Base-by-base conservation (phyloP, 2,888 invertebrate genomes). In the Scelioninae gen. 1 region DNA sequence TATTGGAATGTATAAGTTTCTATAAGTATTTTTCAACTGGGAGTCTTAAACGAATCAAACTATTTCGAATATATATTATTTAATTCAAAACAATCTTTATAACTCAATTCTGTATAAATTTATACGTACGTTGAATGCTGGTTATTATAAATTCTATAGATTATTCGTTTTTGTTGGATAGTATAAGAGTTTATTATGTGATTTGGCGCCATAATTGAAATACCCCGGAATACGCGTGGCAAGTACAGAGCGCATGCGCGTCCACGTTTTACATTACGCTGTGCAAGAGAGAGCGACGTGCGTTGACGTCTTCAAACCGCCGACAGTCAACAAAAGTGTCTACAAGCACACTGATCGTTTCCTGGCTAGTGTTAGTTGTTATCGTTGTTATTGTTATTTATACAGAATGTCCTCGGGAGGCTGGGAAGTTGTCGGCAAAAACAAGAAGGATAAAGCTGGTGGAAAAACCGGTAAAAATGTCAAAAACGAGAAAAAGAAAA, bases 401-500 rank as follows among this genome's bases (percentile, higher is more conserved):
- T 40, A 38, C 78, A 85, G 45, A 78, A 92, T 92, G 92, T 91
- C 91, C 47, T 86, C 91, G 45, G 91, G 92, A 63, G 91, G 89
- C 47, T 92, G 92, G 92, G 92, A 92, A 90, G 88, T 92, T 51
- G 92, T 92, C 58, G 91, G 91, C 58, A 96, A 95, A 90, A 94
- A 93, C 86, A 96, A 95, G 90, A 95, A 94, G 83, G 93, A 93
- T 47, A 95, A 93, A 83, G 90, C 85, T 72, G 92, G 88, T 82
- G 92, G 93, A 91, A 93, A 93, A 92, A 92, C 82, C 43, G 87
- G 86, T 47, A 95, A 95, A 85, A 91, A 93, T 43, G 93, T 93
- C 5, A 94, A 94, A 84, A 92, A 93, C 68, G 95, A 95, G 58
- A 95, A 94, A 85, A 95, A 94, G 90, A 95, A 94, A 88, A 93